Evolutionary conservation across 2,797 vertebrate species (phyloP), one percentile per base, ranked within the genome.

Genomic region (Gouania willdenowi): DNA sequence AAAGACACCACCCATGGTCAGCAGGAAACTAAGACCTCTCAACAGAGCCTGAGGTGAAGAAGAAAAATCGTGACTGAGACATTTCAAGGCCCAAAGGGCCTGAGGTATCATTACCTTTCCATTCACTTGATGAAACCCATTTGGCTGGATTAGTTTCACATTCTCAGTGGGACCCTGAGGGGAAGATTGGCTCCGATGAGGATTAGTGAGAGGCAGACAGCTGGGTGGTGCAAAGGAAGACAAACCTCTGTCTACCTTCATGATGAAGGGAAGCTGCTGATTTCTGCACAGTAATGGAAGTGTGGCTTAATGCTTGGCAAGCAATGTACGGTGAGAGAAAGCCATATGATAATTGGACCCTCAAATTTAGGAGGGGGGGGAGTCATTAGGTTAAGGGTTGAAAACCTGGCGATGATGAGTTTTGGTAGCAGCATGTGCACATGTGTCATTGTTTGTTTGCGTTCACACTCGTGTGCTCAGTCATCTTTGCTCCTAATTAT

Each of bases 401-500:
- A 66, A 71, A 77, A 69, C 34, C 62, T 52, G 62, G 73, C 52
- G 39, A 56, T 73, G 70, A 81, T 77, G 59, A 63, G 60, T 60
- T 70, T 77, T 41, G 43, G 34, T 49, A 12, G 36, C 20, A 4
- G 17, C 16, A 25, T 32, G 32, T 46, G 33, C 33, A 30, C 6
- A 26, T 37, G 15, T 20, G 30, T 49, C 33, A 7, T 11, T 32
- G 28, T 26, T 6, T 70, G 64, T 68, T 57, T 79, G 67, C 58
- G 62, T 62, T 67, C 62, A 73, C 72, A 83, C 75, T 75, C 83
- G 69, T 73, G 63, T 49, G 50, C 62, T 64, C 56, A 26, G 59
- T 73, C 69, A 53, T 81, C 52, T 77, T 44, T 61, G 36, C 55
- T 66, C 70, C 71, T 82, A 76, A 83, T 85, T 83, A 84, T 83